A percentile compares a stretch with the other conserved stretches of the same genome.
These are phyloP conservation scores for Archips crataeganus DNA, from an alignment of 2,888 invertebrate genomes.

Conservation along the genomic window DNA sequence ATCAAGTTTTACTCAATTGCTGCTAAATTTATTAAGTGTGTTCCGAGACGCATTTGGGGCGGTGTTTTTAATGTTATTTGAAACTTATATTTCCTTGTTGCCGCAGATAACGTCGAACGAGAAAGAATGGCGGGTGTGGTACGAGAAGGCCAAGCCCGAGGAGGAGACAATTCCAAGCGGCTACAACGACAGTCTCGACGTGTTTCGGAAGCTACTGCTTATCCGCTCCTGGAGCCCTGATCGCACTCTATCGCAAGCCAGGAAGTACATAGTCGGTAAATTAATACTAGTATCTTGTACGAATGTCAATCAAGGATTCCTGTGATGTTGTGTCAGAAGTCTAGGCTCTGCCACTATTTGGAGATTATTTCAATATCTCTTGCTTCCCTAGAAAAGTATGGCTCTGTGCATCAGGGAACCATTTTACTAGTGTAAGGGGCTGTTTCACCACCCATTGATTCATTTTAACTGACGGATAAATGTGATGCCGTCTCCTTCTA, in stretches of 20 bases:
- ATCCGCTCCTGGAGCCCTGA: slow-evolving; percentile 98
- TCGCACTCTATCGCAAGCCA: slow-evolving; percentile 96
- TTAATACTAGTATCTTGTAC: neutral
- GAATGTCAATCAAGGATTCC: too few relatives aligned
- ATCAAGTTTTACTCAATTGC: too few relatives aligned
- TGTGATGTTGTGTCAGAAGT: neutral
- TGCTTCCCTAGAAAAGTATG: neutral
- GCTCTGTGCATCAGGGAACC: too few relatives aligned
- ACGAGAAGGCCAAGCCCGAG: slow-evolving; percentile 97
- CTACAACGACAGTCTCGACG: slow-evolving; percentile 93
- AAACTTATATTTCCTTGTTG: neutral
- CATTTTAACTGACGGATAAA: too few relatives aligned
- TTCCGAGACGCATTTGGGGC: neutral
- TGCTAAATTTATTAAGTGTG: neutral
- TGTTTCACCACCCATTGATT: too few relatives aligned
- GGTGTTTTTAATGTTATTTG: neutral
- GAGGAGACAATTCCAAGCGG: slow-evolving; percentile 96
- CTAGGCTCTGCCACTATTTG: neutral
- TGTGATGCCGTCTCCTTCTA: too few relatives aligned
- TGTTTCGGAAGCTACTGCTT: slow-evolving; percentile 94
- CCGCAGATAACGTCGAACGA: slow-evolving; percentile 92
- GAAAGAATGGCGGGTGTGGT: slow-evolving; percentile 95
- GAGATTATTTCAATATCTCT: neutral
- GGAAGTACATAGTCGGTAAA: slow-evolving; percentile 94
- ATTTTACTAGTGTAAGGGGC: too few relatives aligned